These are phyloP conservation scores for Liodrosophila aerea DNA, from an alignment of 2,888 invertebrate genomes.

Conservation along the genomic window DNA sequence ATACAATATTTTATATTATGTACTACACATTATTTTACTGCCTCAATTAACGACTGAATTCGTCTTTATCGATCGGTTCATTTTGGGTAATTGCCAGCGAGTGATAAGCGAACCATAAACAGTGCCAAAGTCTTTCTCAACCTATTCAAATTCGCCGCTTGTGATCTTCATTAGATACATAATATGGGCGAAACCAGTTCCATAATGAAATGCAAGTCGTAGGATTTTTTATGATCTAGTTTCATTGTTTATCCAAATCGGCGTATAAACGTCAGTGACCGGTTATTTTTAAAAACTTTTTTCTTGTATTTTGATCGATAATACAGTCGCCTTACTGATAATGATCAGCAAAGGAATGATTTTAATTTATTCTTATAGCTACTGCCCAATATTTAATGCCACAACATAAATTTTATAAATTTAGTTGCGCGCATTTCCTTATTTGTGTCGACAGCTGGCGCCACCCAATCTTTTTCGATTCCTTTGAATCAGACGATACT, in stretches of 20 bases:
- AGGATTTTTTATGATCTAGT: conserved; percentile 29
- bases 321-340: conserved; percentile 1
- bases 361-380: neutral
- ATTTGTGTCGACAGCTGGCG: too few species aligned
- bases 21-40: neutral
- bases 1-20: neutral
- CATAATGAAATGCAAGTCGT: conserved; percentile 36
- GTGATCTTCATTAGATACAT: conserved; percentile 1
- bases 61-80: too few species aligned
- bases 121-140: neutral
- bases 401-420: too few species aligned
- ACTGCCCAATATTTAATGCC: neutral
- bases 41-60: too few species aligned
- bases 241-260: conserved; percentile 18
- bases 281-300: conserved; percentile 1
- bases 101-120: too few species aligned
- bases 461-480: too few species aligned
- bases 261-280: neutral
- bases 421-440: too few species aligned
- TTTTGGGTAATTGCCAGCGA: too few species aligned
- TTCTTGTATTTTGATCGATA: conserved; percentile 8
- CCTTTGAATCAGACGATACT: conserved; percentile 5
- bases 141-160: neutral
- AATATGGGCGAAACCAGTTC: conserved; percentile 33
- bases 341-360: neutral